A percentile compares a stretch with the other conserved stretches of the same genome.
Evolutionary conservation across 2,113 vertebrate genomes (phyloP).

Genomic region (Cephalopholis sonnerati): DNA sequence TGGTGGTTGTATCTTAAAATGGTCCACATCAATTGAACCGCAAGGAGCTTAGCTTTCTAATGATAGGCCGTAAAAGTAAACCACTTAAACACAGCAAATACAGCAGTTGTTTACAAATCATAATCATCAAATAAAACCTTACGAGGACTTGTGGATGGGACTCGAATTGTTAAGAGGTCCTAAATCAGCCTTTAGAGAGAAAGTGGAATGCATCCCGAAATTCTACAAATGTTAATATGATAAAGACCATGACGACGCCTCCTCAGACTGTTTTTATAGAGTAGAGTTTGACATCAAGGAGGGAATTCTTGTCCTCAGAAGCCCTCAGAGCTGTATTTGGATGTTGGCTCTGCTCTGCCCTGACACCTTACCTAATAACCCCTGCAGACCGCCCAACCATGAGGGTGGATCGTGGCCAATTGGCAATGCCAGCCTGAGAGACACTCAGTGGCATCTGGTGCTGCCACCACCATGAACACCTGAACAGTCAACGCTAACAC

Average conservation of each 20-base stretch:
- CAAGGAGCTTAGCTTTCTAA: too few species aligned
- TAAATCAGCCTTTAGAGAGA: too few species aligned
- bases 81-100: too few species aligned
- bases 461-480: neutral
- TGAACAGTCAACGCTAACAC: neutral
- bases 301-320: neutral
- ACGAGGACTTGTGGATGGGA: too few species aligned
- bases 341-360: conserved; percentile 8
- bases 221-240: too few species aligned
- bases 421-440: conserved; percentile 37
- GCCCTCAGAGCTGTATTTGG: conserved; percentile 25
- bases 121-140: too few species aligned
- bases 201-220: too few species aligned
- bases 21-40: too few species aligned
- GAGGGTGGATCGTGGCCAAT: conserved; percentile 32
- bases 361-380: neutral
- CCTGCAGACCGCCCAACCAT: conserved; percentile 7
- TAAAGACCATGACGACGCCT: neutral
- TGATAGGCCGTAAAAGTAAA: too few species aligned
- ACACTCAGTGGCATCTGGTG: conserved; percentile 52
- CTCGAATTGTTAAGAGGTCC: too few species aligned
- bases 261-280: neutral
- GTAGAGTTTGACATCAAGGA: neutral
- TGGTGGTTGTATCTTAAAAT: too few species aligned
- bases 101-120: too few species aligned